Base-by-base conservation (phyloP, 2,888 invertebrate genomes). In the Leucozona laternaria region DNA sequence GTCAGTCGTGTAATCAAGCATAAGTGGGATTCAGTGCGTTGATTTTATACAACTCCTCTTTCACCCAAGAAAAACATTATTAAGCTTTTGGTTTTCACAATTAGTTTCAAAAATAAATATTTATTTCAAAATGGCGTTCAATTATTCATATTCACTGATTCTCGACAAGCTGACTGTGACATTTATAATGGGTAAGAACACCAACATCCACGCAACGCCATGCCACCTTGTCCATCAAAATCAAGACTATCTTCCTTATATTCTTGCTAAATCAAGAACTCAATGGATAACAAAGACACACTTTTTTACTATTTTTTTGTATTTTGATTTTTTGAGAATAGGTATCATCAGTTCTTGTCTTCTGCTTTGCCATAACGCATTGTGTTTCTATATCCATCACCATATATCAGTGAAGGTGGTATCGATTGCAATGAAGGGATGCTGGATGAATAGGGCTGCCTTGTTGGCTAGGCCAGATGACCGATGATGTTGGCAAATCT, bases 381-480 rank as follows among this genome's bases (percentile, higher is more conserved):
- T 72, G 73, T 73, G 22, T 48, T 79, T n/a, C 64, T 34, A 17
- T 25, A n/a, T n/a, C n/a, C n/a, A n/a, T n/a, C n/a, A n/a, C n/a
- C n/a, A n/a, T n/a, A 10, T 53, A 64, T 1, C 34, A 43, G 13
- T 58, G 13, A 20, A 34, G 17, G 31, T 43, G 34, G 31, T 28
- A 31, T 43, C 34, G 48, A 60, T 45, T 58, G n/a, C 17, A 40
- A 55, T 15, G 7, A 11, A 50, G 13, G 50, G 15, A 28, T n/a
- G 22, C 11, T 28, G 40, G 40, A 17, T 25, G 45, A 43, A 43
- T 60, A 7, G 25, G 25, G 15, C 7, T 53, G 6, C 25, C 53
- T 34, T 34, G 60, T 62, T 62, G 80, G 48, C 64, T 72, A 58
- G 80, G 48, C 64, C 66, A 58, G 82, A 78, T 82, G 72, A 72